Percentiles rank a stretch among this genome's conserved stretches.
These are phyloP conservation scores for Labeo rohita DNA, from an alignment of 2,113 vertebrate genomes.

Conservation along the genomic window DNA sequence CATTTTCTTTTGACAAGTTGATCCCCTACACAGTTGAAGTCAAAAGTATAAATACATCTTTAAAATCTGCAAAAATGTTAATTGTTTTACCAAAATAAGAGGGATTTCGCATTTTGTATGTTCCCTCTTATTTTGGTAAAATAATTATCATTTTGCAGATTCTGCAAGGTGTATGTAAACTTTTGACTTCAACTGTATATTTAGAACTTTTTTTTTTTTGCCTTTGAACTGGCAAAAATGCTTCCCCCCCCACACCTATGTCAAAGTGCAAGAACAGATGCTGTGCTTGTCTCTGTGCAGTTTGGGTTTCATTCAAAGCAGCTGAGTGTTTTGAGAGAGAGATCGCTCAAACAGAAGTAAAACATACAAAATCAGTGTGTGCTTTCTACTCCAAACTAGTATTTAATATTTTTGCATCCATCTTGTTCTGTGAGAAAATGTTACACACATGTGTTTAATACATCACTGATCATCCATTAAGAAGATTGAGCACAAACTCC, in stretches of 20 bases:
- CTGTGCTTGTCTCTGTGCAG: neutral
- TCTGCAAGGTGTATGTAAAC: too few species aligned
- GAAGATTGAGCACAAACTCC: neutral
- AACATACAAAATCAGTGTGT: constrained; percentile 6
- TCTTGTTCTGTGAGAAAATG: neutral
- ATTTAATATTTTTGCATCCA: neutral
- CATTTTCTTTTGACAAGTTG: neutral
- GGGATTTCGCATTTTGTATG: too few species aligned
- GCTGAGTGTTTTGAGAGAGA: neutral
- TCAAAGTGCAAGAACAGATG: constrained; percentile 20
- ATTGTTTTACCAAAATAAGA: too few species aligned
- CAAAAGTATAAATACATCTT: too few species aligned
- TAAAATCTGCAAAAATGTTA: too few species aligned
- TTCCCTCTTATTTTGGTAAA: too few species aligned
- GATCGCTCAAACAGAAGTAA: neutral
- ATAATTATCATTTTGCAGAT: too few species aligned
- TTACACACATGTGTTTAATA: constrained; percentile 9
- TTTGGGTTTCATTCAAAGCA: constrained; percentile 6
- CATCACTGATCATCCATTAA: neutral
- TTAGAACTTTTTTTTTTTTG: neutral
- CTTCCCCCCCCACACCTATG: neutral
- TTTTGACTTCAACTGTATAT: neutral
- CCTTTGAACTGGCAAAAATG: neutral
- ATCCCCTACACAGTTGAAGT: too few species aligned
- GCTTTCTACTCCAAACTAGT: neutral